A percentile compares a stretch with the other conserved stretches of the same genome.
Conservation (phyloP, 1,140 invertebrate species). For the Apolygus lucorum region DNA sequence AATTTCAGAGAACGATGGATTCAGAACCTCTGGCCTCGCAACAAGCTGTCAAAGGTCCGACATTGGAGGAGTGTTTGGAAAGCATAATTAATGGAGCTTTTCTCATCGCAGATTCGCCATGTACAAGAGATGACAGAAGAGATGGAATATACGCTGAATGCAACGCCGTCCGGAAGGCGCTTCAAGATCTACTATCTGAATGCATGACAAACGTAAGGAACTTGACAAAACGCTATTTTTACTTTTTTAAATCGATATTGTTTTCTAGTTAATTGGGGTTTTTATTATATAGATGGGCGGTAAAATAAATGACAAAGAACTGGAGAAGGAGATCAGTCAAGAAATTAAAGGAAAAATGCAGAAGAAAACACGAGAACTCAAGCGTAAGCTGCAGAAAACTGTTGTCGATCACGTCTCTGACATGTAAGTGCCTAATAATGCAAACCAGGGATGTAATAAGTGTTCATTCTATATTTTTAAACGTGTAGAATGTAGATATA, state of each 20-base stretch:
- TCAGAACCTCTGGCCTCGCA: conserved; percentile 95
- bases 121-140: conserved; percentile 81
- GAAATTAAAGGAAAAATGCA: conserved; percentile 94
- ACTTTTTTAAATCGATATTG: background rate
- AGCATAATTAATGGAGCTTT: conserved; percentile 96
- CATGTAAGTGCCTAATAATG: too few species aligned
- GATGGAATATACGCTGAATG: conserved; percentile 96
- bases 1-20: conserved; percentile 77
- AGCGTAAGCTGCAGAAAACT: conserved; percentile 91
- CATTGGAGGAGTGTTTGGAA: conserved; percentile 92
- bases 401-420: conserved; percentile 99
- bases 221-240: background rate
- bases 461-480: too few species aligned
- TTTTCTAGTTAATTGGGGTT: background rate
- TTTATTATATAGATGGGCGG: background rate
- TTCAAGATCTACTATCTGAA: conserved; percentile 92
- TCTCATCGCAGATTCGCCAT: conserved; percentile 92
- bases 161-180: conserved; percentile 92
- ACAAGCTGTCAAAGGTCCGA: conserved; percentile 84
- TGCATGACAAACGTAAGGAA: conserved; percentile 90
- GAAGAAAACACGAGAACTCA: conserved; percentile 84
- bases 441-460: too few species aligned
- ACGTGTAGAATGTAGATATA: too few species aligned
- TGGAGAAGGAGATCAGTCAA: conserved; percentile 37
- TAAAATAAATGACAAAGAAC: background rate